Evolutionary conservation across 2,113 vertebrate genomes (phyloP), one percentile per base, ranked within the genome.

Genomic region (Phainopepla nitens): DNA sequence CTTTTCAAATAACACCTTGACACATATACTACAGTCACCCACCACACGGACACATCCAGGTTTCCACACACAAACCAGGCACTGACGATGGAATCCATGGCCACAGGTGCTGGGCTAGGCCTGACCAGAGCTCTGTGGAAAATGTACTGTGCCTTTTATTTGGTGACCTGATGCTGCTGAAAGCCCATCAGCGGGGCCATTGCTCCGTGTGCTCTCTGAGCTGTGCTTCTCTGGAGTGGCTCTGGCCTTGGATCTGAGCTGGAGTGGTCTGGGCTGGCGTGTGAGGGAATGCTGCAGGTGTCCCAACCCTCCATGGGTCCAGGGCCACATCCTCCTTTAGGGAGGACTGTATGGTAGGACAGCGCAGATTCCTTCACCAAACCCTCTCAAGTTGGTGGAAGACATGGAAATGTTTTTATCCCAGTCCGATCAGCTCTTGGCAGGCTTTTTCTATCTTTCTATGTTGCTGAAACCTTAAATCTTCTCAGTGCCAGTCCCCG

Each of bases 1-100:
- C 94, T 97, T 98, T 98, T 97, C 73, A 2, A 76, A 94, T 88
- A 89, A 91, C 85, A 89, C 82, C 77, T 65, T 79, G 62, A 83
- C 87, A 61, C 89, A 10, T 77, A 33, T 53, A 27, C 51, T 22
- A 0, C 79, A 44, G 36, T 35, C 5, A 61, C 45, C 27, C 76
- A 4, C 18, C 0, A 2, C 81, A 36, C 4, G 7, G 89, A 73
- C 44, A 68, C 3, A 11, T 41, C 70, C 79, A 23, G 78, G 8
- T 18, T 29, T 17, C n/a, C 8, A 0, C 2, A 13, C 60, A 31
- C 41, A 53, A 6, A 27, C 19, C 76, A 17, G 82, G 31, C 80
- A 8, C 66, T 57, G 71, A 24, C 1, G 24, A 6, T 17, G 76
- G 42, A 78, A 85, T 29, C 75, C n/a, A 0, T 1, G 3, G 53